Evolutionary conservation across 1,140 invertebrate species (phyloP).

Genomic region (Pogonomyrmex barbatus): DNA sequence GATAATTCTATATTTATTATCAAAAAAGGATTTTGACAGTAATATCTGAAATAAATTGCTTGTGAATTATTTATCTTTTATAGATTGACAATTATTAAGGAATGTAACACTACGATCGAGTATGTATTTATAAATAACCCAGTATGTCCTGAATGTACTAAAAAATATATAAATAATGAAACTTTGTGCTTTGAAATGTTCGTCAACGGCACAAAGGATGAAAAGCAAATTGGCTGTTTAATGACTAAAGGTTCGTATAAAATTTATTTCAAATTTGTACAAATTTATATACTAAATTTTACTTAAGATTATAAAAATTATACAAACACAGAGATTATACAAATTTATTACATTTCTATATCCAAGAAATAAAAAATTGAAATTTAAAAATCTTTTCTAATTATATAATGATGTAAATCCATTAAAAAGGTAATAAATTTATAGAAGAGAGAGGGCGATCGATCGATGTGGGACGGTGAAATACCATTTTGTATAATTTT

Average conservation of each 20-base stretch:
- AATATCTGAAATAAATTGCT: background rate
- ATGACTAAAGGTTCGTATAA: conserved; percentile 55
- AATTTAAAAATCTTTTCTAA: background rate
- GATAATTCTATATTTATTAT: background rate
- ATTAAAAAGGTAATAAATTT: background rate
- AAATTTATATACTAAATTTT: background rate
- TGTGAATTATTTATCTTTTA: background rate
- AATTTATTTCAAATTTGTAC: background rate
- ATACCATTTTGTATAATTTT: too few species aligned
- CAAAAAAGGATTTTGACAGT: background rate
- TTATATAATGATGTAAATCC: background rate
- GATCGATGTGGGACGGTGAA: too few species aligned
- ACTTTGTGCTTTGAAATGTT: conserved; percentile 46
- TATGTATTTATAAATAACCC: conserved; percentile 47
- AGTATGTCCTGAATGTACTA: conserved; percentile 36
- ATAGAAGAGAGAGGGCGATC: background rate
- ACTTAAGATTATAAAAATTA: background rate
- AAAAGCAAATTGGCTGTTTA: conserved; percentile 52
- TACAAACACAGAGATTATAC: too few species aligned
- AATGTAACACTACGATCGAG: conserved; percentile 26
- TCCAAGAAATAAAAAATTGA: background rate
- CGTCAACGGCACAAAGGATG: background rate
- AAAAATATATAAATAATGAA: conserved; percentile 39
- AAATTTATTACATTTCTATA: background rate
- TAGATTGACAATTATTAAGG: conserved; percentile 39